Evolutionary conservation across 1,140 invertebrate genomes (phyloP).

Genomic region (Scaptomyza hsui): DNA sequence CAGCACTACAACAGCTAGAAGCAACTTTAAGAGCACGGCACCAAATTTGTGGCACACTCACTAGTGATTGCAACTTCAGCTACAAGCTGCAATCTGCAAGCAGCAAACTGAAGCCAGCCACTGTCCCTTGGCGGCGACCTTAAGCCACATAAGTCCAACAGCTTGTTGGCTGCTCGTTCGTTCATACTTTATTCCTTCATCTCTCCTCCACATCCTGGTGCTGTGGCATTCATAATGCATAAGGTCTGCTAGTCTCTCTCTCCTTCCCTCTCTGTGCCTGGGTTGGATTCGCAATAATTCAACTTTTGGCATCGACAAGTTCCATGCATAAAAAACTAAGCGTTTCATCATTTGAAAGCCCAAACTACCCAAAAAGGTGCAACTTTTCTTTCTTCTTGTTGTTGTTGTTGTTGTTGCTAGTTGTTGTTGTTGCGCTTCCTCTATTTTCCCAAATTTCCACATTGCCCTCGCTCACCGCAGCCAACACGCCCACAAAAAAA

Average conservation of each 20-base stretch:
- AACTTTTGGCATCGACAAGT: constrained; percentile 52
- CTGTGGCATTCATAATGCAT: constrained; percentile 41
- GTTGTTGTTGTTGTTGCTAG: background rate
- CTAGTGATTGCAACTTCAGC: constrained; percentile 4
- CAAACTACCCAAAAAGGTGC: constrained; percentile 34
- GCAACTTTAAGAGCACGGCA: constrained; percentile 21
- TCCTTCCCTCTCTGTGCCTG: background rate
- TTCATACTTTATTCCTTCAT: background rate
- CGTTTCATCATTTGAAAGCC: constrained; percentile 45
- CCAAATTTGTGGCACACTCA: constrained; percentile 24
- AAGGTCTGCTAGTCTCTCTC: background rate
- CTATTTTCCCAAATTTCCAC: constrained; percentile 30
- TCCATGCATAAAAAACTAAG: constrained; percentile 51
- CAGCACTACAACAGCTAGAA: background rate
- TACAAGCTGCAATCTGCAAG: background rate
- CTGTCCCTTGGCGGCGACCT: constrained; percentile 10
- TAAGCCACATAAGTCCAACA: constrained; percentile 36
- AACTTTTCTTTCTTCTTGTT: constrained; percentile 25
- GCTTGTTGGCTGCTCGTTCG: constrained; percentile 13
- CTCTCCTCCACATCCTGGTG: background rate
- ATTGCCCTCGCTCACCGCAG: constrained; percentile 16
- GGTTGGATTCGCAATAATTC: constrained; percentile 33
- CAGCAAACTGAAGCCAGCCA: background rate
- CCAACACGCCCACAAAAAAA: constrained; percentile 27
- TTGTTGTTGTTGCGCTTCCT: constrained; percentile 6